Percentiles rank a stretch among this genome's conserved stretches.
Evolutionary conservation across 2,797 vertebrate species (phyloP).

Genomic region (Pantherophis alleghaniensis): DNA sequence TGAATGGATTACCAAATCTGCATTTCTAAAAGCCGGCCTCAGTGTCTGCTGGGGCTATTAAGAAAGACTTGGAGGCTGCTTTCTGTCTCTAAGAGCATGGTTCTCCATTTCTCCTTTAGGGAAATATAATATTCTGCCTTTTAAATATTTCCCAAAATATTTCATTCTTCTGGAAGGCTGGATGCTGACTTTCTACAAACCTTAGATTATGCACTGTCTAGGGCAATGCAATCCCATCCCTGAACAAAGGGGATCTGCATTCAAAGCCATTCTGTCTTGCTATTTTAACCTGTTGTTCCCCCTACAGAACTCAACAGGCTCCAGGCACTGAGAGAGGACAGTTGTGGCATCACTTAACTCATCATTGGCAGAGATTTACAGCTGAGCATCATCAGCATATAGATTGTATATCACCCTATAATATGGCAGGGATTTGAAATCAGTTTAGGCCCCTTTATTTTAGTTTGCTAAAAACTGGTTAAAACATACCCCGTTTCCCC

Average conservation of each 20-base stretch:
- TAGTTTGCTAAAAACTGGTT: neutral
- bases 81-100: too few species aligned
- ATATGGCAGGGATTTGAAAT: neutral
- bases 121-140: too few species aligned
- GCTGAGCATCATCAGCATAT: neutral
- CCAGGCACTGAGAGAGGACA: neutral
- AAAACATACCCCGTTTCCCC: neutral
- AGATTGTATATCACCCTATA: neutral
- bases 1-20: too few species aligned
- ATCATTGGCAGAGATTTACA: neutral
- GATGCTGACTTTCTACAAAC: too few species aligned
- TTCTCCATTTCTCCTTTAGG: too few species aligned
- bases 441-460: neutral
- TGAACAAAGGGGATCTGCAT: neutral
- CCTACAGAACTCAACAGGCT: neutral
- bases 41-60: too few species aligned
- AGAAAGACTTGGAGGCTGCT: too few species aligned
- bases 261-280: neutral
- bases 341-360: neutral
- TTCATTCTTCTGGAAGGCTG: too few species aligned
- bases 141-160: too few species aligned
- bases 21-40: too few species aligned
- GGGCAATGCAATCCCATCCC: too few species aligned
- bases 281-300: neutral
- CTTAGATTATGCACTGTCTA: too few species aligned